phyloP scores from a whole-genome alignment of 1,140 invertebrate species.

The Formica selysi region DNA sequence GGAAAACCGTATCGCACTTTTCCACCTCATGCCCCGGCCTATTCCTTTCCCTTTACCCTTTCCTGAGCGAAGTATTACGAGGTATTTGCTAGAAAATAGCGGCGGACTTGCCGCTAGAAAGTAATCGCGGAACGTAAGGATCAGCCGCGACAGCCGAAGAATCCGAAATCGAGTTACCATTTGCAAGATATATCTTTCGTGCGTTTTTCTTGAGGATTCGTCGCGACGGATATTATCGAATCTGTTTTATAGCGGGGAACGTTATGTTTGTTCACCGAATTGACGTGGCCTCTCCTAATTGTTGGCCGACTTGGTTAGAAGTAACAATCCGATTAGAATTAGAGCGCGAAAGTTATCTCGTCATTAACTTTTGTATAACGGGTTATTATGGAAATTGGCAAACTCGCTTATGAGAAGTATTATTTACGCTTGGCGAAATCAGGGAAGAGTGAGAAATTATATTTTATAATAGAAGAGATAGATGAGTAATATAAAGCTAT shows the following conservation, averaged over 20 bases:
- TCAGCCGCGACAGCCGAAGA: constrained; percentile 25
- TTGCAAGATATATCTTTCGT: constrained; percentile 22
- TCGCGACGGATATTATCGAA: constrained; percentile 39
- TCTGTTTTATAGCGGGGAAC: constrained; percentile 9
- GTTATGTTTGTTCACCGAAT: constrained; percentile 26
- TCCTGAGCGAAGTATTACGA: not conserved
- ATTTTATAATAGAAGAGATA: not conserved
- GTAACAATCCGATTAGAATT: constrained; percentile 40
- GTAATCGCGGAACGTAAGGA: not conserved
- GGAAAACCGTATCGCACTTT: constrained; percentile 44
- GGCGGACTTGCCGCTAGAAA: not conserved
- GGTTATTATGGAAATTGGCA: constrained; percentile 28
- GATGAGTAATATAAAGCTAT: not conserved
- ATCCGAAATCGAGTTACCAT: constrained; percentile 49
- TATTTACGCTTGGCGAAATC: constrained; percentile 24
- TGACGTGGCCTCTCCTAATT: constrained; percentile 28
- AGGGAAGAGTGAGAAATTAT: constrained; percentile 1
- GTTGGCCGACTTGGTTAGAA: constrained; percentile 7
- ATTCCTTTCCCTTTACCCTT: not conserved
- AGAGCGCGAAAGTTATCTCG: constrained; percentile 32
- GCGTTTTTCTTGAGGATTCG: constrained; percentile 17
- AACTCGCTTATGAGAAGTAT: constrained; percentile 20
- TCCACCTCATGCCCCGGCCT: constrained; percentile 24
- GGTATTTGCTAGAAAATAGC: not conserved
- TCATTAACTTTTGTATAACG: constrained; percentile 13